Base-by-base conservation (phyloP, 2,888 invertebrate species). In the Tenthredo amoena region DNA sequence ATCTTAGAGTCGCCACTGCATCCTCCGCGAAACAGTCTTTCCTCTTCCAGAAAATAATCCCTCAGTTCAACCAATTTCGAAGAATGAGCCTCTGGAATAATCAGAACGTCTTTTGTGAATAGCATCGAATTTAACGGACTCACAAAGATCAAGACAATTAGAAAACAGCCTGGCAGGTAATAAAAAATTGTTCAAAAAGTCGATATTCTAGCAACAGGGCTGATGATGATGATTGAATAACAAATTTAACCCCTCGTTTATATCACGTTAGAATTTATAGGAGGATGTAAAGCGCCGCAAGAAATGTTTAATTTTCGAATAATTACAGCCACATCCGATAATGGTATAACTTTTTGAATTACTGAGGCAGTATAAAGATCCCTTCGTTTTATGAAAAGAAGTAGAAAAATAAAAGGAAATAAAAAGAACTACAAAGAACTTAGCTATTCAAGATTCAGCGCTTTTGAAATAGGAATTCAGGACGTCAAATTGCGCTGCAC, bases 11-110 rank as follows among this genome's bases (percentile, higher is more conserved):
- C 72, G 43, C 84, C 65, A 79, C 84, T 40, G 85, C 58, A 40
- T 86, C 87, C 55, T 12, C 87, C 86, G 3, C 90, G 90, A 81
- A 88, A 91, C 7, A 91, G 86, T 43, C 81, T 87, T 84, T 92
- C 91, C 84, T 92, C 92, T 37, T 92, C 89, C 6, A 85, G 85
- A 77, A 91, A 92, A 86, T 92, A 92, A 87, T 90, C 90, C 9
- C 89, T 88, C 83, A 92, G 86, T 47, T 90, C 87, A 21, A 90
- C 84, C 77, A 92, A 83, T 84, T 88, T 90, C 71, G 50, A 86
- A 47, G 89, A 88, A 43, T 91, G 89, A n/a, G 84, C 81, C 82
- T 89, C 92, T 92, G 87, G 21, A 87, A 86, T 74, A 15, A 43
- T 74, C 34, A 31, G 26, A 26, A 62, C 26, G 4, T 21, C 21